Evolutionary conservation across 2,113 vertebrate genomes (phyloP).

Genomic region (Boulengeromyrus knoepffleri): DNA sequence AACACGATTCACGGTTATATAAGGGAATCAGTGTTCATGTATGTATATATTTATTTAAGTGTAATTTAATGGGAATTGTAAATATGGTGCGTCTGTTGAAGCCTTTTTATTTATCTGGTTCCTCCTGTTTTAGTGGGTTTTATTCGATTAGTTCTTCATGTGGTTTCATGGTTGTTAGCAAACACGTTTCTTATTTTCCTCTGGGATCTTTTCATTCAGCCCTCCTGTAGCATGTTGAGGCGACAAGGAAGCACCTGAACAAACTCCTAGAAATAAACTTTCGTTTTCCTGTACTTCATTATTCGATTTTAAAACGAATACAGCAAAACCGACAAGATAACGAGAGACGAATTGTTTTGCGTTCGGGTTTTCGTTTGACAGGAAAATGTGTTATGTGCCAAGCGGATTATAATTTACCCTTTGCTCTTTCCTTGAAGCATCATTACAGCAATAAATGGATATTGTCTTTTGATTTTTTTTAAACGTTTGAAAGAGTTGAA

Average conservation of each 20-base stretch:
- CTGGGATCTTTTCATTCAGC: slow-evolving; percentile 90
- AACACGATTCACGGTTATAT: slow-evolving; percentile 90
- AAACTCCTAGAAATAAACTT: slow-evolving; percentile 74
- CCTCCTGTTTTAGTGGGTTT: slow-evolving; percentile 99
- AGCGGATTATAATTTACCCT: slow-evolving; percentile 72
- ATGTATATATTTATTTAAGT: slow-evolving; percentile 99
- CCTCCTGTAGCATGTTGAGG: slow-evolving; percentile 98
- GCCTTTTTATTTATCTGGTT: slow-evolving; percentile 99
- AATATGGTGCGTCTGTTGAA: slow-evolving; percentile 99
- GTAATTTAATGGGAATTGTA: slow-evolving; percentile 99
- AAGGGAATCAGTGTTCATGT: slow-evolving; percentile 99
- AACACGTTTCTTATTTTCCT: slow-evolving; percentile 60
- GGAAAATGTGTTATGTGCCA: slow-evolving; percentile 76
- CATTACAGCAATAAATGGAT: slow-evolving; percentile 96
- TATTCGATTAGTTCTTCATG: slow-evolving; percentile 94
- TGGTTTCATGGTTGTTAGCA: slow-evolving; percentile 95
- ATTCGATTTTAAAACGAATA: slow-evolving; percentile 71
- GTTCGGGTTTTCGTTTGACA: slow-evolving; percentile 70
- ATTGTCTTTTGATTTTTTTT: slow-evolving; percentile 73
- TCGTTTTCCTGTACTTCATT: slow-evolving; percentile 79
- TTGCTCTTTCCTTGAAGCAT: slow-evolving; percentile 76
- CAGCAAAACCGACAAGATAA: slow-evolving; percentile 67
- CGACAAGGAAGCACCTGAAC: slow-evolving; percentile 88
- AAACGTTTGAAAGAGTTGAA: slow-evolving; percentile 66
- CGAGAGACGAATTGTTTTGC: slow-evolving; percentile 68